Evolutionary conservation across 1,140 invertebrate species (phyloP).

Genomic region (Sarcophaga bullata): DNA sequence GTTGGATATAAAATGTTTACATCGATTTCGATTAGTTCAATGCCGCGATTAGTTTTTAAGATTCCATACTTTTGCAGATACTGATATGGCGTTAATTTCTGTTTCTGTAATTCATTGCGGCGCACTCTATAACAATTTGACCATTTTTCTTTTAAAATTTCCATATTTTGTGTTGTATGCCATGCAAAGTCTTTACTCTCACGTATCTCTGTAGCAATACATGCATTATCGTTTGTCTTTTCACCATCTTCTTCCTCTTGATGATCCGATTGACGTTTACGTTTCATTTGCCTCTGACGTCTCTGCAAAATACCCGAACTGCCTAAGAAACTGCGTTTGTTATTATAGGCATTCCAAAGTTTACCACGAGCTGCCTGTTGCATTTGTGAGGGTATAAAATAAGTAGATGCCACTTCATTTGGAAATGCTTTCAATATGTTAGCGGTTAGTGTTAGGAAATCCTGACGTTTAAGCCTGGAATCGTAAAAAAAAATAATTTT

Average conservation of each 20-base stretch:
- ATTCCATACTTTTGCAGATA: conserved; percentile 33
- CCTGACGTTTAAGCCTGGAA: background rate
- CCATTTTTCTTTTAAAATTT: conserved; percentile 25
- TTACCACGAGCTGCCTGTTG: conserved; percentile 6
- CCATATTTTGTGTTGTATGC: background rate
- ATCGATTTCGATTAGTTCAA: conserved; percentile 11
- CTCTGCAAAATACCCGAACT: background rate
- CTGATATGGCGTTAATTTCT: background rate
- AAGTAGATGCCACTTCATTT: background rate
- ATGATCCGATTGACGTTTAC: background rate
- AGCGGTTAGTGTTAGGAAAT: background rate
- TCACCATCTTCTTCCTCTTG: background rate
- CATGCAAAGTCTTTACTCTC: background rate
- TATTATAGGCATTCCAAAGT: conserved; percentile 20
- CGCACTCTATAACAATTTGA: background rate
- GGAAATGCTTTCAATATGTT: background rate
- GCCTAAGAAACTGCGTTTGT: background rate
- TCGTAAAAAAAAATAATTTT: too few relatives aligned
- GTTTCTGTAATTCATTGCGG: background rate
- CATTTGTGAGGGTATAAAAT: conserved; percentile 11
- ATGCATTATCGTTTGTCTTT: background rate
- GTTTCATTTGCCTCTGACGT: background rate
- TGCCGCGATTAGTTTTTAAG: background rate
- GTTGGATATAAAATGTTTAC: conserved; percentile 8
- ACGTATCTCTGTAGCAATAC: too few relatives aligned